Conservation (phyloP, 2,888 invertebrate genomes). For the Brassicogethes aeneus region DNA sequence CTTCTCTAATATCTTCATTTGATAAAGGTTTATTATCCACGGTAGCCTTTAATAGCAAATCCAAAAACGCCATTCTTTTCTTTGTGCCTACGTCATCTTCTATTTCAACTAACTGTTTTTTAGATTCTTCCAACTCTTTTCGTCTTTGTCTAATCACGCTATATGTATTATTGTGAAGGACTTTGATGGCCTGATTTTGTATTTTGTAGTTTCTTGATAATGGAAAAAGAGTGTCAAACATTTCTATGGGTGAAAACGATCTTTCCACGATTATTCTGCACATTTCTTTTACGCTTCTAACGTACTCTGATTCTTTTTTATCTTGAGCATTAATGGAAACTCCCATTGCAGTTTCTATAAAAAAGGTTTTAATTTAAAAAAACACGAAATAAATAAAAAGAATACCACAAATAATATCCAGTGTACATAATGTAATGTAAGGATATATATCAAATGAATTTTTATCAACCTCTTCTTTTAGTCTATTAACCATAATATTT, state of each 20-base stretch:
- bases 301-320: constrained; percentile 60
- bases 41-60: constrained; percentile 53
- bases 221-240: constrained; percentile 42
- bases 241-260: constrained; percentile 41
- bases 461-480: constrained; percentile 36
- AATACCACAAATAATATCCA: constrained; percentile 1
- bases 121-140: constrained; percentile 4
- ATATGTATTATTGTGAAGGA: constrained; percentile 48
- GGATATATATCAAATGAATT: constrained; percentile 1
- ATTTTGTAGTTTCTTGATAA: constrained; percentile 49
- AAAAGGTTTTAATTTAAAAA: constrained; percentile 7
- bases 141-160: constrained; percentile 40
- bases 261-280: constrained; percentile 29
- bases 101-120: background rate
- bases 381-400: background rate
- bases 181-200: constrained; percentile 43
- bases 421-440: background rate
- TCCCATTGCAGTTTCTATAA: constrained; percentile 78
- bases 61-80: constrained; percentile 57
- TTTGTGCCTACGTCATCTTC: constrained; percentile 41
- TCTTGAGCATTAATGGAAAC: constrained; percentile 62
- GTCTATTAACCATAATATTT: constrained; percentile 44
- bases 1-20: constrained; percentile 53
- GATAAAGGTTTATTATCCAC: constrained; percentile 50
- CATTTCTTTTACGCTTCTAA: constrained; percentile 55